Evolutionary conservation across 2,888 invertebrate genomes (phyloP), one percentile per base, ranked within the genome.

Genomic region (Shargacucullia verbasci): DNA sequence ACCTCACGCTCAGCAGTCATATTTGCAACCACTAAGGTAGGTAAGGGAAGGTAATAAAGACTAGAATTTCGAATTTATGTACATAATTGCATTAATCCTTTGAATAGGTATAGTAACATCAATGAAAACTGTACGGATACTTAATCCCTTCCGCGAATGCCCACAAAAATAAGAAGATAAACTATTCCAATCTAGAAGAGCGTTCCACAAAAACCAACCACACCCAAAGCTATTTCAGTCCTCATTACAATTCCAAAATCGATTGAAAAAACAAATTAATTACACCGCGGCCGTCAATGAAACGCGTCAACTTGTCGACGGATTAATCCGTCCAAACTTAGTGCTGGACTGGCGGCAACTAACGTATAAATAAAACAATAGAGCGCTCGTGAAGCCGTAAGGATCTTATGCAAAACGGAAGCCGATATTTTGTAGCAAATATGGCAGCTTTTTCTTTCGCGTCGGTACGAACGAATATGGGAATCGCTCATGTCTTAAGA

Each of bases 251-350:
- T 7, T 37, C 31, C 46, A 54, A 50, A 52, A 25, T 37, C 29
- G 46, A 70, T 64, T 40, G 48, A 64, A 67, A 64, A 63, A 63
- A 70, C 65, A 47, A 70, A 64, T 59, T 34, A 64, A 59, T 37
- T 58, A 31, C 49, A 53, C 53, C 53, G 25, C 64, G 38, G 34
- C 31, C 45, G 29, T 66, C 70, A 69, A 56, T 64, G 53, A 44
- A 49, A 70, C 35, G 48, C 41, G 70, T 64, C 66, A 53, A 67
- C 59, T 70, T 64, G 67, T 64, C 49, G 39, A 10, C 45, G 59
- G 25, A 64, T 67, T 70, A 53, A 45, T 64, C 59, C 33, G 13
- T 31, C 15, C 29, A 10, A 58, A 53, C 48, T 62, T 39, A 37
- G 35, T 49, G 15, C 33, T 43, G 41, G n/a, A 25, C n/a, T 1